phyloP scores from a whole-genome alignment of 2,888 invertebrate genomes.

The Dasysyrphus tricinctus region DNA sequence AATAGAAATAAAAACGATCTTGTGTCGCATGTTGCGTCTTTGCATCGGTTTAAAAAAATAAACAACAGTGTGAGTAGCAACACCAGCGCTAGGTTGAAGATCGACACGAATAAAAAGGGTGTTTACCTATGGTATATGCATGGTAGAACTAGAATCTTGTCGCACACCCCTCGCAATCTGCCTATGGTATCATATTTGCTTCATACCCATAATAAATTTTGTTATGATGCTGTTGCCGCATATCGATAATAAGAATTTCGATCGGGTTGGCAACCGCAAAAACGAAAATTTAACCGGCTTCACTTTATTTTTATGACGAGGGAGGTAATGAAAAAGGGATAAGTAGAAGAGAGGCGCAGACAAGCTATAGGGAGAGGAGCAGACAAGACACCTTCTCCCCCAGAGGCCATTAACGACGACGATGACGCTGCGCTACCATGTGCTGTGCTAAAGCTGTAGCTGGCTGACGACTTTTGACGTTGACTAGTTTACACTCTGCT shows the following conservation, averaged over 20 bases:
- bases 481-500: not conserved
- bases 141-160: not conserved
- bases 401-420: not conserved
- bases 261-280: conserved; percentile 19
- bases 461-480: not conserved
- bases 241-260: not conserved
- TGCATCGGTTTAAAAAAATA: conserved; percentile 3
- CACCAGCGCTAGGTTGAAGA: conserved; percentile 9
- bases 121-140: not conserved
- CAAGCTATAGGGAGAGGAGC: not conserved
- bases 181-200: not conserved
- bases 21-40: not conserved
- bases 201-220: not conserved
- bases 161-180: not conserved
- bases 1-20: conserved; percentile 34
- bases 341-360: not conserved
- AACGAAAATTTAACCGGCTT: conserved; percentile 21
- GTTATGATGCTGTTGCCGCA: not conserved
- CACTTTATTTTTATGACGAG: not conserved
- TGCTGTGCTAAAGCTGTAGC: not conserved
- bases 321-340: not conserved
- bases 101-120: conserved; percentile 7
- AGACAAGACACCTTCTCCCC: conserved; percentile 5
- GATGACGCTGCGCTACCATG: not conserved
- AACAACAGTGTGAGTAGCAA: conserved; percentile 8